Conservation (phyloP, 1,140 invertebrate genomes). For the Papilio glaucus region DNA sequence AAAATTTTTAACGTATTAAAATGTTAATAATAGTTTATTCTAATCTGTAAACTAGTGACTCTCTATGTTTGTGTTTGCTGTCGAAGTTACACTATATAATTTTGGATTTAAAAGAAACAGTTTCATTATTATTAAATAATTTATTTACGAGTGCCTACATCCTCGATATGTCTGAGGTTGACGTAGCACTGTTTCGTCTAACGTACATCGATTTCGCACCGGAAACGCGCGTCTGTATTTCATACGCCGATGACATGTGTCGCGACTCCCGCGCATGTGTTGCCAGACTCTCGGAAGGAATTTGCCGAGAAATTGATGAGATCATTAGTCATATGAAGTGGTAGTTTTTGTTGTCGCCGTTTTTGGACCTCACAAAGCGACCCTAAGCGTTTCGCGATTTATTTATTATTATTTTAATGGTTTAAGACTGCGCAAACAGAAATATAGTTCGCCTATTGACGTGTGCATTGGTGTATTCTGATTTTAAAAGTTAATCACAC, state of each 20-base stretch:
- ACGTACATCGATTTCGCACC: conserved; percentile 52
- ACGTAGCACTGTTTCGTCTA: conserved; percentile 8
- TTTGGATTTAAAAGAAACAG: too few species aligned
- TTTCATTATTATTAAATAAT: too few species aligned
- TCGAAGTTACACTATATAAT: too few species aligned
- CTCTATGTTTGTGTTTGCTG: too few species aligned
- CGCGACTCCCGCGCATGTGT: conserved; percentile 58
- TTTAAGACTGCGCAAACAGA: background rate
- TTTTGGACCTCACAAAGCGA: conserved; percentile 67
- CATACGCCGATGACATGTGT: conserved; percentile 69
- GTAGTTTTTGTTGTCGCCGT: conserved; percentile 51
- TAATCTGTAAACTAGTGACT: too few species aligned
- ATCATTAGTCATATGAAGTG: conserved; percentile 73
- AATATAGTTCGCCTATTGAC: too few species aligned
- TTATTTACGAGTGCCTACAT: background rate
- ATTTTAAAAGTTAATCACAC: too few species aligned
- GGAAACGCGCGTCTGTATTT: conserved; percentile 68
- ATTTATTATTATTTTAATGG: conserved; percentile 24
- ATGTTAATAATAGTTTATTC: too few species aligned
- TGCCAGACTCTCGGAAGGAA: conserved; percentile 53
- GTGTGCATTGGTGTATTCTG: too few species aligned
- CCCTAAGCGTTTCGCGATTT: background rate
- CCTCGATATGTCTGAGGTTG: background rate
- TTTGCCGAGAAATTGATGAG: conserved; percentile 75
- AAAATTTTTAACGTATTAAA: too few species aligned